Evolutionary conservation across 2,888 invertebrate species (phyloP).

Genomic region (Drosophila diplacantha): DNA sequence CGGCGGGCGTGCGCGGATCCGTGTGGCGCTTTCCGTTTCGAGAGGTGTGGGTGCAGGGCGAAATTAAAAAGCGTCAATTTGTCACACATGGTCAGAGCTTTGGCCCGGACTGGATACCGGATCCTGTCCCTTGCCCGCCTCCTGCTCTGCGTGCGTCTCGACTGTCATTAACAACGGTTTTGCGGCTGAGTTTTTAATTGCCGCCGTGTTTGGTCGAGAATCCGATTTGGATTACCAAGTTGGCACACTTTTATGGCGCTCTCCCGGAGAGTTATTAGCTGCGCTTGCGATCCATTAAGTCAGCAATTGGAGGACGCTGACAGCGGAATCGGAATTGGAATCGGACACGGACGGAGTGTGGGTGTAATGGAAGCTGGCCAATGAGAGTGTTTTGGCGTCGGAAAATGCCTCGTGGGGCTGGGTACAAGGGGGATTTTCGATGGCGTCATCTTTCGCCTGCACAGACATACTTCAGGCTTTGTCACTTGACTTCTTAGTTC

Average conservation of each 20-base stretch:
- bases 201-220: conserved; percentile 21
- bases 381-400: conserved; percentile 36
- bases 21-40: conserved; percentile 41
- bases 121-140: conserved; percentile 5
- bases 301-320: conserved; percentile 58
- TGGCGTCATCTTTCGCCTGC: conserved; percentile 20
- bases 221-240: conserved; percentile 35
- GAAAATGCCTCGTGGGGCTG: conserved; percentile 3
- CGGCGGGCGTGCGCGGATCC: conserved; percentile 3
- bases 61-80: conserved; percentile 76
- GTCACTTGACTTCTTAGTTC: conserved; percentile 28
- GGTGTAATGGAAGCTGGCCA: conserved; percentile 59
- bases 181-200: conserved; percentile 62
- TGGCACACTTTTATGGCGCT: conserved; percentile 58
- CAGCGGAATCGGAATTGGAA: conserved; percentile 17
- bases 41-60: conserved; percentile 49
- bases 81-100: conserved; percentile 66
- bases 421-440: conserved; percentile 3
- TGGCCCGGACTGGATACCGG: conserved; percentile 6
- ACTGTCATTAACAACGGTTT: conserved; percentile 56
- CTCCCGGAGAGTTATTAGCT: conserved; percentile 59
- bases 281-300: conserved; percentile 68
- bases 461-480: conserved; percentile 52
- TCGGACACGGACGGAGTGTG: conserved; percentile 41
- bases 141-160: conserved; percentile 16